phyloP scores from a whole-genome alignment of 1,140 invertebrate genomes.

The Nylanderia fulva region DNA sequence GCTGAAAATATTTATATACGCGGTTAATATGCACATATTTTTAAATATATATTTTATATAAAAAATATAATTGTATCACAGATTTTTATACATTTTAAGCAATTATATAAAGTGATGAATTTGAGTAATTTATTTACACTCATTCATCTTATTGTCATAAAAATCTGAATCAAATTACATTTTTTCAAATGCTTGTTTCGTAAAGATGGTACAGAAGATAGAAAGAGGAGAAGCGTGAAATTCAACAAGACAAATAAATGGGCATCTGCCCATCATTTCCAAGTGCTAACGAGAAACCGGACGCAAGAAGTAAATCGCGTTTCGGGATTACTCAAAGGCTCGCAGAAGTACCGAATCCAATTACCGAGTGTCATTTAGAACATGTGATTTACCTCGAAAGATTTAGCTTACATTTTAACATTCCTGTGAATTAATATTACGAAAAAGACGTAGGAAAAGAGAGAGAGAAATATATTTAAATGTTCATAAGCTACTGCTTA shows the following conservation, averaged over 20 bases:
- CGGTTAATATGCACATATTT: neutral
- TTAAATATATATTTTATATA: neutral
- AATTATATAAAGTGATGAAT: neutral
- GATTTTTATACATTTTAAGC: neutral
- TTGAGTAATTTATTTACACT: neutral
- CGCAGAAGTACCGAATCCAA: conserved; percentile 49
- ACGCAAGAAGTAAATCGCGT: conserved; percentile 20
- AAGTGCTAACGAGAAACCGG: conserved; percentile 24
- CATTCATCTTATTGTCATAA: conserved; percentile 9
- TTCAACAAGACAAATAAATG: neutral
- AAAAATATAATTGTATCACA: neutral
- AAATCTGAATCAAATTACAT: conserved; percentile 19
- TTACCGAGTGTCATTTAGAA: conserved; percentile 50
- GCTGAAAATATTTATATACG: too few relatives aligned
- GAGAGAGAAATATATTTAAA: neutral
- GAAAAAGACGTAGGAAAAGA: neutral
- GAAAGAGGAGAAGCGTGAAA: neutral
- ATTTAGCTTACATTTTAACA: neutral
- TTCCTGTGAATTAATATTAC: neutral
- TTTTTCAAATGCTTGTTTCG: neutral
- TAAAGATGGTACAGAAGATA: neutral
- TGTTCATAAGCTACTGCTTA: neutral
- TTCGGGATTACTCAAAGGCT: conserved; percentile 31
- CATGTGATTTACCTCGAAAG: neutral
- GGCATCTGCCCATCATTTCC: conserved; percentile 56